These are phyloP conservation scores for Uria lomvia DNA, from an alignment of 2,113 vertebrate species.

Conservation along the genomic window DNA sequence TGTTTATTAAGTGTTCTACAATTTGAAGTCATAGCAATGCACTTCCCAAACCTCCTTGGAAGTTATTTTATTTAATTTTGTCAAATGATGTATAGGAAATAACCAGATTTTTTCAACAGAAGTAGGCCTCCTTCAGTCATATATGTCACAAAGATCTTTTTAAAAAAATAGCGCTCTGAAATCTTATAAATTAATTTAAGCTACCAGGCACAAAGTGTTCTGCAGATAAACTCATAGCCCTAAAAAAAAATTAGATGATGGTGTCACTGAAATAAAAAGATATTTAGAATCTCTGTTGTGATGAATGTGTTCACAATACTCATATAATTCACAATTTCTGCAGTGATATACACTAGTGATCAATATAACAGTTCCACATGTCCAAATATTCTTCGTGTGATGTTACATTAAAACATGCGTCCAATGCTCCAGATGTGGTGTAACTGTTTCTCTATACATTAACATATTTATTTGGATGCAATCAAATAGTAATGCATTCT, in stretches of 20 bases:
- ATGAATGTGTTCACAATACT: background rate
- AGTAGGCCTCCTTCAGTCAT: background rate
- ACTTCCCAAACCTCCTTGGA: background rate
- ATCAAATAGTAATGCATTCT: background rate
- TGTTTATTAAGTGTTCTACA: background rate
- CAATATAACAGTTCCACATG: background rate
- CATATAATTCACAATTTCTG: background rate
- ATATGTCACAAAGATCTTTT: background rate
- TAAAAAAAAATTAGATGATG: background rate
- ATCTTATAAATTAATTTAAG: background rate
- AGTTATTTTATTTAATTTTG: background rate
- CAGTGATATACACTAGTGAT: background rate
- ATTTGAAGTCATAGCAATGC: background rate
- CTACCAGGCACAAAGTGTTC: background rate
- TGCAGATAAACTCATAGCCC: background rate
- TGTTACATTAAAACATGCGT: background rate
- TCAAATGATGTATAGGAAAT: background rate
- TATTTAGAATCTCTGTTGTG: background rate
- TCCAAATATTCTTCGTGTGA: background rate
- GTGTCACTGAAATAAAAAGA: background rate
- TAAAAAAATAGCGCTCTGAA: background rate
- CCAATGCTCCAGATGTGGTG: background rate
- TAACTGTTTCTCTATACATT: background rate
- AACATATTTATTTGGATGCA: background rate
- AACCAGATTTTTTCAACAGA: background rate